phyloP scores from a whole-genome alignment of 2,113 vertebrate genomes.

The Egretta garzetta region DNA sequence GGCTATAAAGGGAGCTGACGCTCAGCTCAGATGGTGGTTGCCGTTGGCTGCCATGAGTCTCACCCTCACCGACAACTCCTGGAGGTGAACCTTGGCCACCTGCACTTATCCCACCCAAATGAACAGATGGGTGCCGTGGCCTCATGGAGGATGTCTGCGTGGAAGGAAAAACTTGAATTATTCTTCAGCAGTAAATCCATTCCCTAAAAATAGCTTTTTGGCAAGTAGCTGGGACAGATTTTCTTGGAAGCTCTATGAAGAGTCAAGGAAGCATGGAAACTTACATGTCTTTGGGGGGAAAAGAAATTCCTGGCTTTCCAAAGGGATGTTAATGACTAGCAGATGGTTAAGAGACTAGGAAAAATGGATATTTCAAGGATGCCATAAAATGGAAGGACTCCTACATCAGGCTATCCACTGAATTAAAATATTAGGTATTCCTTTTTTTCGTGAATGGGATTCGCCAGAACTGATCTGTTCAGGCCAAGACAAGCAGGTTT shows the following conservation, averaged over 20 bases:
- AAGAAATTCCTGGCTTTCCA: conserved; percentile 21
- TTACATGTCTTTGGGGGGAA: background rate
- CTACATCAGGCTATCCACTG: background rate
- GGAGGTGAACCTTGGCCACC: background rate
- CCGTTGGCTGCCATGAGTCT: background rate
- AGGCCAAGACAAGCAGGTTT: background rate
- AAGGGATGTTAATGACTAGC: conserved; percentile 18
- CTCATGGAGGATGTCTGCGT: background rate
- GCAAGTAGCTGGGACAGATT: conserved; percentile 25
- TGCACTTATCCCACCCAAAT: background rate
- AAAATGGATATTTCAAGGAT: background rate
- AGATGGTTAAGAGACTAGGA: background rate
- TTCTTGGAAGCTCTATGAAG: background rate
- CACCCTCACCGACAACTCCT: background rate
- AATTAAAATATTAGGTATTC: background rate
- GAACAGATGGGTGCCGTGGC: background rate
- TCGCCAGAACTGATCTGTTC: background rate
- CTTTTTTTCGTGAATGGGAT: background rate
- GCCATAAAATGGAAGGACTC: background rate
- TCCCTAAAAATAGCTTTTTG: background rate
- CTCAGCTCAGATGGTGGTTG: background rate
- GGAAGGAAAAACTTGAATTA: background rate
- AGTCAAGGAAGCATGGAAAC: conserved; percentile 1
- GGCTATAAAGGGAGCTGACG: background rate
- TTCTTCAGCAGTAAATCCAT: background rate